These are phyloP conservation scores for Drosophila santomea DNA, from an alignment of 1,140 invertebrate species.

Conservation along the genomic window DNA sequence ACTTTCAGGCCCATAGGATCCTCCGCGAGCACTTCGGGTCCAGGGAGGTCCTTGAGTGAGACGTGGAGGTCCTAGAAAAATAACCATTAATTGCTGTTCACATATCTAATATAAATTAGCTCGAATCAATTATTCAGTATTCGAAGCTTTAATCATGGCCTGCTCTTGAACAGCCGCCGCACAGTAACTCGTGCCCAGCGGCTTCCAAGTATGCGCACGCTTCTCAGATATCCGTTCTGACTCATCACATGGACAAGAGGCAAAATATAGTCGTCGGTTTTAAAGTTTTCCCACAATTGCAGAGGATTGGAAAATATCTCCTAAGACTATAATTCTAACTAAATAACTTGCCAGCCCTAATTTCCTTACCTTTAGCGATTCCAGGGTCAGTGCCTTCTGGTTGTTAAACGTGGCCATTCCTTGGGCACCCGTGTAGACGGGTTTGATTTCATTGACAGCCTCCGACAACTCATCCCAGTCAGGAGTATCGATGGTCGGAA, in stretches of 20 bases:
- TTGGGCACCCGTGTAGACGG: conserved; percentile 65
- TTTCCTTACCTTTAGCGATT: conserved; percentile 68
- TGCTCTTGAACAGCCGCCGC: conserved; percentile 31
- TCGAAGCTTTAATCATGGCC: conserved; percentile 52
- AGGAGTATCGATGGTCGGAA: neutral
- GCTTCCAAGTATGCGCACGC: conserved; percentile 1
- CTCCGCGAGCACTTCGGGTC: conserved; percentile 86
- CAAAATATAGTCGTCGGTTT: neutral
- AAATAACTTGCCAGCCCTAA: neutral
- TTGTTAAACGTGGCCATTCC: conserved; percentile 78
- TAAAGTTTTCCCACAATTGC: neutral
- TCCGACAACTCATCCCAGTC: conserved; percentile 56
- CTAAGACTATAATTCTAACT: neutral
- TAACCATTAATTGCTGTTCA: neutral
- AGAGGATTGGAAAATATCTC: neutral
- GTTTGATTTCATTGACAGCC: conserved; percentile 70
- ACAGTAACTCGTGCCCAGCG: conserved; percentile 72
- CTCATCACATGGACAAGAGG: conserved; percentile 48
- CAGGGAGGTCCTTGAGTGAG: conserved; percentile 88
- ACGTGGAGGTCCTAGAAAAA: conserved; percentile 88
- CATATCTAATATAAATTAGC: neutral
- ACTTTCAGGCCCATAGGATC: conserved; percentile 89
- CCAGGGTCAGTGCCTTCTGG: conserved; percentile 72
- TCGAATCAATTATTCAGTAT: conserved; percentile 18
- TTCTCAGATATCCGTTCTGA: conserved; percentile 76